A percentile compares a stretch with the other conserved stretches of the same genome.
Conservation (phyloP, 2,888 invertebrate genomes). For the Pammene aurita region DNA sequence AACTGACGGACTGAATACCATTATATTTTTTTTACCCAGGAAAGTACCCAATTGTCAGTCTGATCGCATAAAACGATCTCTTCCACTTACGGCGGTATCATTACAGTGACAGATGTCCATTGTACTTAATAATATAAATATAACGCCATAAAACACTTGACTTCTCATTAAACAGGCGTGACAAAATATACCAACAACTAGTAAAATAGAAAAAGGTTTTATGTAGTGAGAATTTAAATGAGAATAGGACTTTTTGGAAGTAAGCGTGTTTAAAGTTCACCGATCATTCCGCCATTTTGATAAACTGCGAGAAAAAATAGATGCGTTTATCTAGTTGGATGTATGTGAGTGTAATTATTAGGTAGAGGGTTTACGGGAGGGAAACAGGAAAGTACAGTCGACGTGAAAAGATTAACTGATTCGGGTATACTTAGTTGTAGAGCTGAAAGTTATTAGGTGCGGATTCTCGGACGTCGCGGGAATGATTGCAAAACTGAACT, state of each 20-base stretch:
- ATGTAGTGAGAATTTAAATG: background rate
- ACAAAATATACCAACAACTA: background rate
- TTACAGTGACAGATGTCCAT: constrained; percentile 15
- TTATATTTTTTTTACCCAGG: no score
- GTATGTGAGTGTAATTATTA: constrained; percentile 55
- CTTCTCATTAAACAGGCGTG: constrained; percentile 26
- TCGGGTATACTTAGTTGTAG: no score
- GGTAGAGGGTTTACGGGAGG: constrained; percentile 45
- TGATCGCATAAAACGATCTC: no score
- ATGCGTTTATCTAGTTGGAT: constrained; percentile 35
- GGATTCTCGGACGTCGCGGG: no score
- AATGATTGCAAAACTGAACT: no score
- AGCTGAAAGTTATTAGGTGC: no score
- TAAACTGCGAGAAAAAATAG: constrained; percentile 28
- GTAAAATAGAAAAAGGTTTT: background rate
- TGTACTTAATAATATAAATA: constrained; percentile 1
- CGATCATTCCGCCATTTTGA: constrained; percentile 37
- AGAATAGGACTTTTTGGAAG: background rate
- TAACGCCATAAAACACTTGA: constrained; percentile 9
- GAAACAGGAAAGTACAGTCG: constrained; percentile 44
- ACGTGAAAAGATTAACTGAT: constrained; percentile 32
- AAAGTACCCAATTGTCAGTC: no score
- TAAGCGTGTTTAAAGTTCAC: constrained; percentile 34
- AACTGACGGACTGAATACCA: no score
- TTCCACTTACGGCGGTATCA: constrained; percentile 2